Base-by-base conservation (phyloP, 2,113 vertebrate species). In the Mastomys natalensis region DNA sequence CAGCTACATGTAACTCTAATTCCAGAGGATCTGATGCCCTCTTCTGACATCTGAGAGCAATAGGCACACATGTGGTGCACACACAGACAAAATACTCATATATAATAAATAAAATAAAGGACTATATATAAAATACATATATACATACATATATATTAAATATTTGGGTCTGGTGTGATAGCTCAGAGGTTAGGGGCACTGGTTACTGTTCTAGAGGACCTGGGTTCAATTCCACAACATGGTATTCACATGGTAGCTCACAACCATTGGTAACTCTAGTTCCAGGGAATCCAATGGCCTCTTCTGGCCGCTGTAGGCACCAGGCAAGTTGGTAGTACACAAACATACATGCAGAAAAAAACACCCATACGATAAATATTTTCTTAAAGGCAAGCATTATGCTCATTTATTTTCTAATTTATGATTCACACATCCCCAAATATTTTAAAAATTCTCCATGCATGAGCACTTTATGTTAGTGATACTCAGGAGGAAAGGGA, bases 401-500 rank as follows among this genome's bases (percentile, higher is more conserved):
- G 34, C 48, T 85, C 53, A 64, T 58, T 70, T 72, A 53, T 91
- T 80, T 81, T 37, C 91, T 87, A 80, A 86, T 51, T 90, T 82
- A 12, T 58, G 80, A 73, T 60, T 94, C 29, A 93, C 34, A 60
- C 45, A 76, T 29, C 10, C 34, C 10, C 3, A 85, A 87, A 62
- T 95, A 40, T 60, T 94, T 7, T 95, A 43, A 19, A 90, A 93
- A 64, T 11, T 48, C 58, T 81, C 76, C 77, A 81, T 16, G n/a
- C 31, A 77, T 31, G 68, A 82, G 24, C 43, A 10, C 31, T 62
- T 94, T 88, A 13, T 85, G 15, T 80, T 86, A 78, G 66, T 77
- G 40, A 84, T 80, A 45, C 19, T 58, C 26, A 8, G 8, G 2
- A 26, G 37, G 34, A 72, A 48, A 72, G 22, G 43, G 34, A 37